Base-by-base conservation (phyloP, 2,113 vertebrate species). In the Cisticola juncidis region DNA sequence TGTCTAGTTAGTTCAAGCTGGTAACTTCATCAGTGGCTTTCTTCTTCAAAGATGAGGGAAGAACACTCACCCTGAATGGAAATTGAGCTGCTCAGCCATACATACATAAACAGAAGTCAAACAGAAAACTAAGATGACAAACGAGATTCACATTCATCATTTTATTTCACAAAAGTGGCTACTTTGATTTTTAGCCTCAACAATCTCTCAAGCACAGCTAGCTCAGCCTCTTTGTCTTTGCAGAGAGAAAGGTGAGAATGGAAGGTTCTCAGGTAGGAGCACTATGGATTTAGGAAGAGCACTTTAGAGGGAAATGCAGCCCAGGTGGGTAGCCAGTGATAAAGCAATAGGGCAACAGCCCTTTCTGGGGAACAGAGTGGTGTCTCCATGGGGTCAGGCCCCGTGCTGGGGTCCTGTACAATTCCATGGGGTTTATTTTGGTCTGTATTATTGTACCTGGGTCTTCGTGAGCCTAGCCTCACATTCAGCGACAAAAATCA, bases 321-420 rank as follows among this genome's bases (percentile, higher is more conserved):
- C 36, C 19, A 15, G 31, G 25, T 22, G 47, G 3, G 28, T 11
- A 53, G 17, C 24, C 65, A 71, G 56, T 0, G 2, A 18, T 3
- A 26, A 38, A 85, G 33, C 21, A 65, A 36, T 6, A 21, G 0
- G 2, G 6, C 50, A 85, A 10, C 14, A 57, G 19, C 24, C 23
- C 28, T 57, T 88, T n/a, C 29, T 68, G 31, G 16, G 13, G 6
- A 5, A 20, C 4, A 54, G 45, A 42, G 26, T 14, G 16, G 6
- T 5, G 14, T 68, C 6, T 74, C 25, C 28, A 10, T 1, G 3
- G 7, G 20, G 17, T 17, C 14, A 85, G 23, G 5, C 5, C 4
- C 3, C 4, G 2, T 1, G 0, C 0, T 40, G 51, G 20, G 11
- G 21, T 50, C 23, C 61, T 57, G 5, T 4, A 2, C 12, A 53